Conservation (phyloP, 1,140 invertebrate species). For the Bombus haemorrhoidalis region DNA sequence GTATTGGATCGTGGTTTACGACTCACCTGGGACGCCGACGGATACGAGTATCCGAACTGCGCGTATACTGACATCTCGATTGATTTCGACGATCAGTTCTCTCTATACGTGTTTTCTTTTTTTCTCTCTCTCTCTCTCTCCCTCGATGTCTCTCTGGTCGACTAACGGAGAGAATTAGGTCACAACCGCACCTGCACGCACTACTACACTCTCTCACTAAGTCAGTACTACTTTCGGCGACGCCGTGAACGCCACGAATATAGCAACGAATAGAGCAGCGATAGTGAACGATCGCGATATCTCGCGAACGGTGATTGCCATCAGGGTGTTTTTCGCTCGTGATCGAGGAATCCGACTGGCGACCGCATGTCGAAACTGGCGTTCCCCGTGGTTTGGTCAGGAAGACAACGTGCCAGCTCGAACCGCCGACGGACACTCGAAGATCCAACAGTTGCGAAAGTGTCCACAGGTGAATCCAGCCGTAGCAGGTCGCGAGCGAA, state of each 20-base stretch:
- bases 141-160: neutral
- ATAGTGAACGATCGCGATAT: constrained; percentile 22
- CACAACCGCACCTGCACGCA: constrained; percentile 67
- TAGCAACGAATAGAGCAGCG: neutral
- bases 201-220: constrained; percentile 61
- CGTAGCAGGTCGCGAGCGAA: neutral
- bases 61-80: constrained; percentile 89
- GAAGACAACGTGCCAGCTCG: constrained; percentile 1
- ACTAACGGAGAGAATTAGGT: constrained; percentile 40
- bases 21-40: constrained; percentile 90
- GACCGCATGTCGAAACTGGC: constrained; percentile 41
- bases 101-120: neutral
- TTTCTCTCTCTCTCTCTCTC: no score
- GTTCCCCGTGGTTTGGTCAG: neutral
- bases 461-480: neutral
- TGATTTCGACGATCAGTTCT: constrained; percentile 25
- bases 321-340: constrained; percentile 55
- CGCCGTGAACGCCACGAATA: neutral
- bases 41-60: constrained; percentile 92
- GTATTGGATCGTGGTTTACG: neutral
- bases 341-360: constrained; percentile 8
- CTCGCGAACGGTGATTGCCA: constrained; percentile 50
- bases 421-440: neutral
- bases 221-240: constrained; percentile 39
- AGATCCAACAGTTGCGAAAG: neutral